A percentile compares a stretch with the other conserved stretches of the same genome.
Conservation (phyloP, 2,888 invertebrate species). For the Erynnis tages region DNA sequence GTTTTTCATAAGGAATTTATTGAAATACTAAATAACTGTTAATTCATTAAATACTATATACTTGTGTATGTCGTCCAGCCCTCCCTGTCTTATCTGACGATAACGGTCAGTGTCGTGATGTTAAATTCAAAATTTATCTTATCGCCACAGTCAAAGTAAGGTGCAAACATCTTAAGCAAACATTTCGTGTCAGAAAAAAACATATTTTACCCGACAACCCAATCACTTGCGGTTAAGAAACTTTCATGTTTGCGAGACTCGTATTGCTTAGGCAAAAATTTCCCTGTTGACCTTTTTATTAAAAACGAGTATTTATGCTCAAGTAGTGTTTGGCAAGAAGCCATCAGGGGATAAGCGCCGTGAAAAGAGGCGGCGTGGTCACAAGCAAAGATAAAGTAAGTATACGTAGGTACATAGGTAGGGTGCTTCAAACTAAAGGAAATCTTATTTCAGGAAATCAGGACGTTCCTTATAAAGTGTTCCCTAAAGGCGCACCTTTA, state of each 20-base stretch:
- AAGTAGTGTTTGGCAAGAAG: slow-evolving; percentile 39
- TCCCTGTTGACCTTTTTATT: slow-evolving; percentile 28
- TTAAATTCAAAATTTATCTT: slow-evolving; percentile 67
- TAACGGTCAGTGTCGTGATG: slow-evolving; percentile 57
- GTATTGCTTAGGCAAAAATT: slow-evolving; percentile 30
- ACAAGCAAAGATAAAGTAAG: slow-evolving; percentile 9
- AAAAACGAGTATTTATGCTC: slow-evolving; percentile 35
- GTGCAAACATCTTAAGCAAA: slow-evolving; percentile 64
- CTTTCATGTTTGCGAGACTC: slow-evolving; percentile 16
- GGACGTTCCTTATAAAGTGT: no score
- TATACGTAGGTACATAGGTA: no score
- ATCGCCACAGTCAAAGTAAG: slow-evolving; percentile 47
- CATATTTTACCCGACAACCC: slow-evolving; percentile 10
- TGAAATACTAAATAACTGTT: no score
- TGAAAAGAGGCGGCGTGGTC: slow-evolving; percentile 24
- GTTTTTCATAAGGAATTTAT: no score
- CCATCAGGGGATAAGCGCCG: slow-evolving; percentile 27
- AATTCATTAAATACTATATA: slow-evolving; percentile 38
- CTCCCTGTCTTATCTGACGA: slow-evolving; percentile 55
- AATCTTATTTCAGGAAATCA: no score
- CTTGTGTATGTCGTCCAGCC: slow-evolving; percentile 45
- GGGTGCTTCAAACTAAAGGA: no score
- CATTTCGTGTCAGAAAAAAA: slow-evolving; percentile 34
- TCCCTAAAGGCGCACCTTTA: no score
- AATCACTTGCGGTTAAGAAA: slow-evolving; percentile 6